Base-by-base conservation (phyloP, 2,888 invertebrate genomes). In the Fissipunctia ypsillon region DNA sequence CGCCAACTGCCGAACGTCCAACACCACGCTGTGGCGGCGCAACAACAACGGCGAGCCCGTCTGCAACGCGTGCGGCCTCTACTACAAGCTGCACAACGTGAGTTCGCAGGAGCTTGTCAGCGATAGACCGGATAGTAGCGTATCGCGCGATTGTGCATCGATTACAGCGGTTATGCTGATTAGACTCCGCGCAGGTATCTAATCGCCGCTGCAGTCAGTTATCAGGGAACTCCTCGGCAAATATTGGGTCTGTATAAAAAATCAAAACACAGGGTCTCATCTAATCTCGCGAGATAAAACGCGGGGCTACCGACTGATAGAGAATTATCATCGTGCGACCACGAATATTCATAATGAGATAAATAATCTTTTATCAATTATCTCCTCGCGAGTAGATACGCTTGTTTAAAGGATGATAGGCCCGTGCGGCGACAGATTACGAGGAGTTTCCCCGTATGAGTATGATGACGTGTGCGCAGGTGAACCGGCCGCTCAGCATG, bases 11-110 rank as follows among this genome's bases (percentile, higher is more conserved):
- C 97, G 97, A 87, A 99, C 99, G 12, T 97, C 97, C 82, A 98
- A 97, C 87, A 99, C 99, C 5, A 99, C 99, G 16, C 96, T 99
- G 79, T 99, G 99, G 99, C 97, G 99, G 77, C 97, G 99, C 85
- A 99, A 99, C 96, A 97, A 98, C 87, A 97, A 97, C 88, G 99
- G 99, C 28, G 99, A 99, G 93, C 99, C 99, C 0, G 99, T 99
- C 52, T 99, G 99, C 96, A 99, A 99, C 95, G 99, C 99, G 35
- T 99, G 99, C 93, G 99, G 99, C 0, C 97, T 99, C 48, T 99
- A 99, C 96, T 98, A 97, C 96, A 99, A 98, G 96, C 96, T 99
- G 84, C 98, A 99, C 91, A 97, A 97, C 91, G 98, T 98, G 90
- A 97, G 94, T 88, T 19, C 35, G 45, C n/a, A 10, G 69, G 5